phyloP scores from a whole-genome alignment of 1,140 invertebrate genomes.

The Dendrolimus kikuchii region DNA sequence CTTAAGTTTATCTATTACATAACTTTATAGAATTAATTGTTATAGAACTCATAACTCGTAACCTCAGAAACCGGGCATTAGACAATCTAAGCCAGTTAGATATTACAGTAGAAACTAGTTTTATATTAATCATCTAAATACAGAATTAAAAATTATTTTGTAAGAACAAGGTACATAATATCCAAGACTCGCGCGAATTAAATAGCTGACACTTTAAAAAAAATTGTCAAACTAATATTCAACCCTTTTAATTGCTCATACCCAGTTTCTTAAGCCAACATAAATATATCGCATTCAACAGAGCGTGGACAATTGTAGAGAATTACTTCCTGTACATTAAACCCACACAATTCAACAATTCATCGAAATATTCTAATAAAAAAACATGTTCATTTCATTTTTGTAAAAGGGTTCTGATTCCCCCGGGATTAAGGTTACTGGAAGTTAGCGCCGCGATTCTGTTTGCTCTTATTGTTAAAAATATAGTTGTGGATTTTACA shows the following conservation, averaged over 20 bases:
- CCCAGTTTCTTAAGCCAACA: constrained; percentile 53
- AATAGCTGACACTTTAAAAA: not conserved
- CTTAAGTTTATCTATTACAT: no score
- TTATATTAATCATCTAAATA: no score
- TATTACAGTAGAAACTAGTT: no score
- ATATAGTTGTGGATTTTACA: not conserved
- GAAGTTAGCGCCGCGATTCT: constrained; percentile 51
- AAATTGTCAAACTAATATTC: constrained; percentile 1
- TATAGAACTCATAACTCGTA: no score
- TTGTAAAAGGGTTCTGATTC: constrained; percentile 39
- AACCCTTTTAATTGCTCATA: constrained; percentile 5
- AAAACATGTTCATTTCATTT: constrained; percentile 14
- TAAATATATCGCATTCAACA: constrained; percentile 33
- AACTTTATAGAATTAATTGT: no score
- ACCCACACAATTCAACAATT: constrained; percentile 50
- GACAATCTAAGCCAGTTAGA: no score
- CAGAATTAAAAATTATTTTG: no score
- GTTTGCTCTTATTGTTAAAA: constrained; percentile 7
- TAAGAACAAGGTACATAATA: no score
- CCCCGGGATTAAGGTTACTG: constrained; percentile 41
- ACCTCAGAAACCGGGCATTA: no score
- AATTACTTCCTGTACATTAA: constrained; percentile 56
- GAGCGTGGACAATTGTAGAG: constrained; percentile 48
- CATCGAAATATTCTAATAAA: constrained; percentile 36
- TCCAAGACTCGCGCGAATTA: not conserved